Evolutionary conservation across 53 echinoderm and acorn worm genomes (phyloP).

Genomic region (Henricia sp.): DNA sequence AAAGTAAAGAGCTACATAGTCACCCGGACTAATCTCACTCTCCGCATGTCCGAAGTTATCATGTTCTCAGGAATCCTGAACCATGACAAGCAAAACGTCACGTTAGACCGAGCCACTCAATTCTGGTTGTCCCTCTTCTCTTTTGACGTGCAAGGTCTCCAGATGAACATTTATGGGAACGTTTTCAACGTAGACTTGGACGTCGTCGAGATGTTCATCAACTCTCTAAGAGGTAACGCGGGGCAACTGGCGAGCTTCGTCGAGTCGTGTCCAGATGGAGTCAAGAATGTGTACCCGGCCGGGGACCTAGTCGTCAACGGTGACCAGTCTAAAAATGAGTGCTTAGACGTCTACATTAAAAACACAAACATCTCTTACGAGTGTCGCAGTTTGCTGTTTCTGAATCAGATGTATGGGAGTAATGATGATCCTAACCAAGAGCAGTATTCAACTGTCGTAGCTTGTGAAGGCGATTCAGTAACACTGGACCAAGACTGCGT

Average conservation of each 20-base stretch:
- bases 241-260: slow-evolving; percentile 28
- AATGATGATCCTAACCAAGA: background rate
- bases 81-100: background rate
- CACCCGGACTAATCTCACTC: background rate
- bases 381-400: slow-evolving; percentile 2
- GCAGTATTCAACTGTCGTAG: slow-evolving; percentile 49
- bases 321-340: background rate
- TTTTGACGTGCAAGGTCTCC: slow-evolving; percentile 20
- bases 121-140: slow-evolving; percentile 43
- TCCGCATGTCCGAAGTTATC: slow-evolving; percentile 24
- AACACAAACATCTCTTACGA: slow-evolving; percentile 18
- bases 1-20: background rate
- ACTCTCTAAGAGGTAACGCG: slow-evolving; percentile 31
- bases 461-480: slow-evolving; percentile 65
- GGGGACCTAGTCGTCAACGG: background rate
- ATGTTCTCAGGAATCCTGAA: slow-evolving; percentile 16
- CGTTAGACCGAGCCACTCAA: slow-evolving; percentile 21
- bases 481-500: slow-evolving; percentile 66
- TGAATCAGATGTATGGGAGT: background rate
- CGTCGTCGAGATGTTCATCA: slow-evolving; percentile 35
- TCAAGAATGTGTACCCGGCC: slow-evolving; percentile 45
- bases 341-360: background rate
- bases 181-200: slow-evolving; percentile 30
- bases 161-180: slow-evolving; percentile 11
- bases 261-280: slow-evolving; percentile 33